Evolutionary conservation across 2,888 invertebrate species (phyloP).

Genomic region (Nasonia oneida): DNA sequence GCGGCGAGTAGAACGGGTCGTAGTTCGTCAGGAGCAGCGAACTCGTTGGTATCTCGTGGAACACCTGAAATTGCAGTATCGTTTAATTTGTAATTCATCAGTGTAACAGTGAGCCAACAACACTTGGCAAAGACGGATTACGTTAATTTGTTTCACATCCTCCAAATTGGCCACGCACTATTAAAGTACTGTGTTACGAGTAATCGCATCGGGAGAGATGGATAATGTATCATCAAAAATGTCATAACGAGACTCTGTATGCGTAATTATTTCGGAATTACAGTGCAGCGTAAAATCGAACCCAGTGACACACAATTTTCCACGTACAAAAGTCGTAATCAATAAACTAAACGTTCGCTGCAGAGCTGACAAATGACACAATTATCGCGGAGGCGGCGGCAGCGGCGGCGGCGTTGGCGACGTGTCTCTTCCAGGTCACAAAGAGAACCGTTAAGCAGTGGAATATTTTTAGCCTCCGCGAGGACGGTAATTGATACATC

Average conservation of each 20-base stretch:
- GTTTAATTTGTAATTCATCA: not conserved
- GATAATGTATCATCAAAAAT: not conserved
- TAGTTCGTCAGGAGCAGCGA: conserved; percentile 91
- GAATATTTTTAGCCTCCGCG: not conserved
- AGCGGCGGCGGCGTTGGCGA: not conserved
- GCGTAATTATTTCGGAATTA: not conserved
- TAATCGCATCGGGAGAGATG: not conserved
- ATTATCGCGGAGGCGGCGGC: not conserved
- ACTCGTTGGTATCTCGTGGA: conserved; percentile 92
- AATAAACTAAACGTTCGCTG: not conserved
- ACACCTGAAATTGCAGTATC: conserved; percentile 81
- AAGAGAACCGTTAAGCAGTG: conserved; percentile 7
- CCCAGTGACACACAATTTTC: not conserved
- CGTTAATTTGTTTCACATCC: not conserved
- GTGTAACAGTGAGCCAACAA: not conserved
- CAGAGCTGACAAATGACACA: not conserved
- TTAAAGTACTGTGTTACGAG: not conserved
- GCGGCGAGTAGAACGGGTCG: conserved; percentile 94
- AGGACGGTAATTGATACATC: not conserved
- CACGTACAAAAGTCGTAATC: not conserved
- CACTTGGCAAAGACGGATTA: not conserved
- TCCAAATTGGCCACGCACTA: not conserved
- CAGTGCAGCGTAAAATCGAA: not conserved
- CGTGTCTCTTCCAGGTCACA: not conserved
- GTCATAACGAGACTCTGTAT: not conserved